A percentile compares a stretch with the other conserved stretches of the same genome.
Conservation (phyloP, 2,888 invertebrate genomes). For the Podabrus alpinus region DNA sequence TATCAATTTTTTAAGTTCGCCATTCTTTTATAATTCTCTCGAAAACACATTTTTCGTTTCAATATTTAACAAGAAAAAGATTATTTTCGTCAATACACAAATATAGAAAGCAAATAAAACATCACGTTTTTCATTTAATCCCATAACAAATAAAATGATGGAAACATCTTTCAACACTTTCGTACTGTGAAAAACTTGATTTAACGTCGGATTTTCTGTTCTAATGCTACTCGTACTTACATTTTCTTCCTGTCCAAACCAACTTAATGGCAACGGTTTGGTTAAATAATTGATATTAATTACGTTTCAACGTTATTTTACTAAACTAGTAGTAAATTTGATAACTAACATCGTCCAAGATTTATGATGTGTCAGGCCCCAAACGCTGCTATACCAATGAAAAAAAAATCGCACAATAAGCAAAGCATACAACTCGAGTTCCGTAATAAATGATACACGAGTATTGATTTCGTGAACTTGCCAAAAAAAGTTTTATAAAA, state of each 20-base stretch:
- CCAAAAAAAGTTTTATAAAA: not conserved
- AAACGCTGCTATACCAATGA: not conserved
- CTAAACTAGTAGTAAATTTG: not conserved
- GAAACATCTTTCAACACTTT: not conserved
- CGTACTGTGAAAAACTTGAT: not conserved
- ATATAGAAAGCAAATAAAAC: not conserved
- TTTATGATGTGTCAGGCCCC: not conserved
- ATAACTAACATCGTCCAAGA: not conserved
- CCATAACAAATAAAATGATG: not conserved
- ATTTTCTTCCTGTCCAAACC: not conserved
- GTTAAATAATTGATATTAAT: not conserved
- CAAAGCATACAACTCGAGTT: not conserved
- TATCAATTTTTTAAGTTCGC: too few relatives aligned
- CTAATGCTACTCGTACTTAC: not conserved
- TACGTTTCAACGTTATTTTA: not conserved
- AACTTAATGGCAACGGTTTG: not conserved
- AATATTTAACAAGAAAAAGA: not conserved
- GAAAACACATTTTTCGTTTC: not conserved
- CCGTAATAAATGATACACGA: not conserved
- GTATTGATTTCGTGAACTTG: not conserved
- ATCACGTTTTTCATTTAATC: not conserved
- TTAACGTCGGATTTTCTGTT: not conserved
- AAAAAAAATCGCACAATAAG: not conserved
- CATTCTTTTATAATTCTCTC: not conserved
- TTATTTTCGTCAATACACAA: not conserved